A percentile compares a stretch with the other conserved stretches of the same genome.
These are phyloP conservation scores for Protosalanx chinensis DNA, from an alignment of 2,797 vertebrate species.

Conservation along the genomic window DNA sequence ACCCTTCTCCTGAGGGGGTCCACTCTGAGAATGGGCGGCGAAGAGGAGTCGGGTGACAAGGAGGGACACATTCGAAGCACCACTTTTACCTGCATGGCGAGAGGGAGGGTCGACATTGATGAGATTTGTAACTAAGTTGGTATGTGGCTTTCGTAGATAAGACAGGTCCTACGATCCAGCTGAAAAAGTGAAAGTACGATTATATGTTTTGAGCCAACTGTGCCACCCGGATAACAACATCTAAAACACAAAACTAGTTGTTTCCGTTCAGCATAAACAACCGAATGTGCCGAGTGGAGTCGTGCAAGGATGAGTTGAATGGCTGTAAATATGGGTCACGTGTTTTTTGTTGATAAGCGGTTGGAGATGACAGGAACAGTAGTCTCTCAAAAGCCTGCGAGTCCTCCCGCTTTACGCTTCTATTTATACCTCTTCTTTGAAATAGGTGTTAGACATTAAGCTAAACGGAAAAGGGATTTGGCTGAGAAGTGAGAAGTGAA, in stretches of 20 bases:
- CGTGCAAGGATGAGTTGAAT: not conserved
- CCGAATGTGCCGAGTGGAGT: not conserved
- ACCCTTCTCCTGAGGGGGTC: slow-evolving; percentile 90
- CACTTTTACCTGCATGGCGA: slow-evolving; percentile 84
- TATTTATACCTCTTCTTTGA: slow-evolving; percentile 21
- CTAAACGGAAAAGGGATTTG: slow-evolving; percentile 16
- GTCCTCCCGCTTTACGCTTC: not conserved
- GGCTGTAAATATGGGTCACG: not conserved
- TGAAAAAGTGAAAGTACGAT: too few species aligned
- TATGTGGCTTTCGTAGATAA: too few species aligned
- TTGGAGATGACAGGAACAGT: not conserved
- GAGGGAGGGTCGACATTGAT: not conserved
- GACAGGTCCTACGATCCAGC: too few species aligned
- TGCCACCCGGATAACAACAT: not conserved
- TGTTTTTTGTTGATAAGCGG: slow-evolving; percentile 5
- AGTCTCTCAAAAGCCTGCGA: not conserved
- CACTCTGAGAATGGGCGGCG: slow-evolving; percentile 84
- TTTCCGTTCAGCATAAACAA: not conserved
- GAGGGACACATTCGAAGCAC: slow-evolving; percentile 87
- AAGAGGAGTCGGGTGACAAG: slow-evolving; percentile 73
- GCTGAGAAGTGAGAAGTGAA: not conserved
- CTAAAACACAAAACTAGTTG: not conserved
- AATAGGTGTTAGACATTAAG: slow-evolving; percentile 2
- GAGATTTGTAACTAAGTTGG: slow-evolving; percentile 5
- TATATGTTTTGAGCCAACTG: not conserved